These are phyloP conservation scores for Cebidichthys violaceus DNA, from an alignment of 2,113 vertebrate genomes.

Conservation along the genomic window DNA sequence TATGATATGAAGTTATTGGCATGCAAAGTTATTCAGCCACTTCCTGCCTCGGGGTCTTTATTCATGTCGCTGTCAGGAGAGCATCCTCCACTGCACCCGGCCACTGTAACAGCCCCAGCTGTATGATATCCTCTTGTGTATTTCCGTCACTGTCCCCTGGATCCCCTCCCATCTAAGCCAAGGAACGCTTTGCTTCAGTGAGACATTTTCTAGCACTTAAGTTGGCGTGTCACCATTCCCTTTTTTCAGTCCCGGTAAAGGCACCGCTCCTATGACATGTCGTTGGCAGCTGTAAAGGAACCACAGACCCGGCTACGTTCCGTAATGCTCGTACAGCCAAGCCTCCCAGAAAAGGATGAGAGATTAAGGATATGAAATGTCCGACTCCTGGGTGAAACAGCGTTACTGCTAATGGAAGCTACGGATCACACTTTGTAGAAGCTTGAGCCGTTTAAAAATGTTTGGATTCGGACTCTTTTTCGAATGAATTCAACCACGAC, in stretches of 20 bases:
- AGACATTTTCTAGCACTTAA: not conserved
- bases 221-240: not conserved
- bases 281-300: not conserved
- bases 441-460: not conserved
- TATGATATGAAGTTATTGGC: not conserved
- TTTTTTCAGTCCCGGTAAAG: not conserved
- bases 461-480: not conserved
- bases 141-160: not conserved
- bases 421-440: not conserved
- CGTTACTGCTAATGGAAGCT: not conserved
- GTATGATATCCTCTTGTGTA: not conserved
- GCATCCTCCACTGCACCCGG: not conserved
- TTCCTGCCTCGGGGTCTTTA: not conserved
- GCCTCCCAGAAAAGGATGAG: not conserved
- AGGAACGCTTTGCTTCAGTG: not conserved
- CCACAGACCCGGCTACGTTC: not conserved
- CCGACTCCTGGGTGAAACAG: not conserved
- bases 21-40: not conserved
- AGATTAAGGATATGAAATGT: not conserved
- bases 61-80: not conserved
- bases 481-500: not conserved
- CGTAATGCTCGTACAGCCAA: not conserved
- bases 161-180: not conserved
- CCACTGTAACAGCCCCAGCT: not conserved
- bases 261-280: not conserved